These are phyloP conservation scores for Acholoe squamosa DNA, from an alignment of 2,888 invertebrate genomes.

Conservation along the genomic window DNA sequence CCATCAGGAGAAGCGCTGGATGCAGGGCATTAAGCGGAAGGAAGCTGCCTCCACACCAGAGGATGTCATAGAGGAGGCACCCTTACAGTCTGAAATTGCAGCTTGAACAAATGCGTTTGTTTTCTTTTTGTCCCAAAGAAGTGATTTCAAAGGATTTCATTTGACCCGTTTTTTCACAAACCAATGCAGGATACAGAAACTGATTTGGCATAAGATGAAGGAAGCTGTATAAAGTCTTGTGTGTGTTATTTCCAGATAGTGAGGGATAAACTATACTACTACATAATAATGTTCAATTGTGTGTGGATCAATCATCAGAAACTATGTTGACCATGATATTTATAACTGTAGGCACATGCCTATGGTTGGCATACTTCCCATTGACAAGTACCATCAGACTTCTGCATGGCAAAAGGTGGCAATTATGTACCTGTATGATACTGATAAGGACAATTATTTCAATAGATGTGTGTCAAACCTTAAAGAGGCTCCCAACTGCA, in stretches of 20 bases:
- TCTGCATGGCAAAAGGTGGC: no score
- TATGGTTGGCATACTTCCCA: no score
- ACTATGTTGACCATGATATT: no score
- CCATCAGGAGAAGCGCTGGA: neutral
- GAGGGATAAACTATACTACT: neutral
- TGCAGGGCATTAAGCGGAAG: constrained; percentile 32
- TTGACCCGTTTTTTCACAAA: neutral
- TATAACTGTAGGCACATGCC: no score
- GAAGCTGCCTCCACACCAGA: constrained; percentile 1
- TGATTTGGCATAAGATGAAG: neutral
- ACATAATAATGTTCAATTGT: neutral
- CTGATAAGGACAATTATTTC: no score
- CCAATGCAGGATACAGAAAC: neutral
- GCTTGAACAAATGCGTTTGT: neutral
- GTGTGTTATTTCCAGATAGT: neutral
- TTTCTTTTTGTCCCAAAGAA: neutral
- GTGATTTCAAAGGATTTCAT: neutral
- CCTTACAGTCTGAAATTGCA: constrained; percentile 34
- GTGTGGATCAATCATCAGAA: no score
- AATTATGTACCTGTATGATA: no score
- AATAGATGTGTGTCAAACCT: no score
- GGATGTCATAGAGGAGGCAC: constrained; percentile 31
- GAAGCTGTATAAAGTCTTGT: neutral
- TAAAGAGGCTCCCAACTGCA: no score
- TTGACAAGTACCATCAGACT: no score